Evolutionary conservation across 2,113 vertebrate species (phyloP).

Genomic region (Cynoglossus semilaevis): DNA sequence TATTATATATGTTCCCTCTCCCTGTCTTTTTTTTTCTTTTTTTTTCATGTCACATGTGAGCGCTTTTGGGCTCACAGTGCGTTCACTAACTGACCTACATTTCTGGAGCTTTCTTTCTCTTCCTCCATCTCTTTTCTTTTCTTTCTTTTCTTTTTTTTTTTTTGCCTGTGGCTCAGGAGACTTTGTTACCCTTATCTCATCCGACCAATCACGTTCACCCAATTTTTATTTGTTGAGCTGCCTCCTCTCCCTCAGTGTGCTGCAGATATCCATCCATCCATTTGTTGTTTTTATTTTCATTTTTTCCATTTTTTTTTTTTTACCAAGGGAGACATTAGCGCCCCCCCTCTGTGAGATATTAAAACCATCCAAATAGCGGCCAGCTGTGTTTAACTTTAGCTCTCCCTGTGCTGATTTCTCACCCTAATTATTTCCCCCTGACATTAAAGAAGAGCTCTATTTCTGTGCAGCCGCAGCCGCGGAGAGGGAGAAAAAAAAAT

Average conservation of each 20-base stretch:
- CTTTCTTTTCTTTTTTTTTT: constrained; percentile 13
- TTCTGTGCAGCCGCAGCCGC: constrained; percentile 20
- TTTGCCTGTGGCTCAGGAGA: constrained; percentile 47
- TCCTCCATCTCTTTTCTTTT: not conserved
- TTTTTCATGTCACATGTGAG: constrained; percentile 46
- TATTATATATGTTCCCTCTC: not conserved
- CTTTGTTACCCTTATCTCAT: constrained; percentile 52
- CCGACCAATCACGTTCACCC: constrained; percentile 46
- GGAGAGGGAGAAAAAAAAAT: constrained; percentile 14
- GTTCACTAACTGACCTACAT: constrained; percentile 58
- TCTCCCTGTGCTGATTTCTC: constrained; percentile 17
- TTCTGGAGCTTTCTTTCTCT: constrained; percentile 23
- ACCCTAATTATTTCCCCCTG: constrained; percentile 26
- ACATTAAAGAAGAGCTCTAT: constrained; percentile 32
- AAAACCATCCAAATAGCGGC: constrained; percentile 1
- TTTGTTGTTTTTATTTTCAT: too few relatives aligned
- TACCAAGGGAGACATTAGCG: too few relatives aligned
- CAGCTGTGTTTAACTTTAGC: constrained; percentile 25
- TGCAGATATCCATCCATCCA: too few relatives aligned
- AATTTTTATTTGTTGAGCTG: constrained; percentile 40
- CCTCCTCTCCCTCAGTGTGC: not conserved
- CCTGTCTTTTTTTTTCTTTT: not conserved
- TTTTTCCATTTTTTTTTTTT: too few relatives aligned
- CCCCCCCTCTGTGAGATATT: not conserved
- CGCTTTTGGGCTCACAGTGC: constrained; percentile 40